phyloP scores from a whole-genome alignment of 2,888 invertebrate genomes.

The Spodoptera exigua region DNA sequence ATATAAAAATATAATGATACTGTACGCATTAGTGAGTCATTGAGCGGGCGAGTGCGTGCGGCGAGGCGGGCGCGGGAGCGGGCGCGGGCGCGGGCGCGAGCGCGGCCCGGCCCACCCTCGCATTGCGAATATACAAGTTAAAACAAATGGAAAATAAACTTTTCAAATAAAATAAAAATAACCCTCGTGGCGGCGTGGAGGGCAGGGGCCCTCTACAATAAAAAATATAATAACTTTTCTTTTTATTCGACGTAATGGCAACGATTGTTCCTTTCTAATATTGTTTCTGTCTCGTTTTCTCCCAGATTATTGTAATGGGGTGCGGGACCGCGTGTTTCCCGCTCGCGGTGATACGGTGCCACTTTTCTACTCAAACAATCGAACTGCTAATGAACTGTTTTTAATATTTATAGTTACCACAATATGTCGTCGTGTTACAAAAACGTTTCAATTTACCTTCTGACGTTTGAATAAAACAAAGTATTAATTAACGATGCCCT shows the following conservation, averaged over 20 bases:
- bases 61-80: constrained; percentile 79
- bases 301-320: constrained; percentile 84
- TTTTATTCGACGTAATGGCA: constrained; percentile 88
- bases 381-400: constrained; percentile 57
- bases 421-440: constrained; percentile 30
- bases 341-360: constrained; percentile 56
- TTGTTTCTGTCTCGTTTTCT: constrained; percentile 80
- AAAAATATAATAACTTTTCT: constrained; percentile 90
- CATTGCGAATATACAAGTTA: constrained; percentile 86
- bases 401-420: constrained; percentile 54
- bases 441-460: constrained; percentile 44
- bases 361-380: constrained; percentile 52
- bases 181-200: constrained; percentile 87
- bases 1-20: constrained; percentile 89
- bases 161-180: constrained; percentile 89
- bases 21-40: constrained; percentile 88
- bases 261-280: constrained; percentile 86
- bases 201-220: constrained; percentile 88
- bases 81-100: constrained; percentile 82
- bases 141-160: constrained; percentile 89
- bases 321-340: constrained; percentile 61
- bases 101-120: constrained; percentile 82
- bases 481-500: constrained; percentile 2
- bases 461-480: constrained; percentile 13
- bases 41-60: constrained; percentile 83